Base-by-base conservation (phyloP, 2,888 invertebrate genomes). In the Harpalus rufipes region DNA sequence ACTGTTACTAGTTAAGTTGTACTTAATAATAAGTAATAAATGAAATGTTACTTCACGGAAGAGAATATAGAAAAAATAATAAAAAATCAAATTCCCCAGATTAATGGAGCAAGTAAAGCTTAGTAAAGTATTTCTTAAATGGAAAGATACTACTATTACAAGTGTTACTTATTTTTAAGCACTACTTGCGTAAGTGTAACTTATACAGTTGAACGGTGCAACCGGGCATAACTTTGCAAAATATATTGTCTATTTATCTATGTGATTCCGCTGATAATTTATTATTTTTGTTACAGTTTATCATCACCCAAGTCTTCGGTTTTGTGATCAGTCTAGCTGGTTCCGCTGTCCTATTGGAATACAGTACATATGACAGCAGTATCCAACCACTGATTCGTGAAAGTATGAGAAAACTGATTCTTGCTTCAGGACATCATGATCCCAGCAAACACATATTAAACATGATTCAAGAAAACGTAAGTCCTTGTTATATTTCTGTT, bases 391-490 rank as follows among this genome's bases (percentile, higher is more conserved):
- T 95, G 87, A 94, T 97, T 87, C 93, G 93, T 85, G 93, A 94
- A 65, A 94, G 95, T 76, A 94, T 97, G 92, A 92, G 93, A 32
- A 91, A 93, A 72, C 93, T 97, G 85, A 96, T 97, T 87, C 93
- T 95, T 89, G 95, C 96, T 88, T 95, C 96, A 3, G 94, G 95
- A 87, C 94, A 96, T 88, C 94, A 96, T 88, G 94, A 95, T 83
- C 92, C 93, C 87, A 94, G 96, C 74, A 91, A 93, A 80, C 92
- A 93, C 87, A 94, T 95, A 78, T 92, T 97, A 21, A 94, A 94
- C 88, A 94, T 96, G 93, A 94, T 97, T 72, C 97, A 97, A 90
- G 97, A 97, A 92, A 95, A 95, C 88, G 96, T 96, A 92, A 94
- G 94, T 92, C 41, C 7, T 59, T 32, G 32, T 32, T 32, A 32